phyloP scores from a whole-genome alignment of 1,140 invertebrate species.

The Lepidurus arcticus region DNA sequence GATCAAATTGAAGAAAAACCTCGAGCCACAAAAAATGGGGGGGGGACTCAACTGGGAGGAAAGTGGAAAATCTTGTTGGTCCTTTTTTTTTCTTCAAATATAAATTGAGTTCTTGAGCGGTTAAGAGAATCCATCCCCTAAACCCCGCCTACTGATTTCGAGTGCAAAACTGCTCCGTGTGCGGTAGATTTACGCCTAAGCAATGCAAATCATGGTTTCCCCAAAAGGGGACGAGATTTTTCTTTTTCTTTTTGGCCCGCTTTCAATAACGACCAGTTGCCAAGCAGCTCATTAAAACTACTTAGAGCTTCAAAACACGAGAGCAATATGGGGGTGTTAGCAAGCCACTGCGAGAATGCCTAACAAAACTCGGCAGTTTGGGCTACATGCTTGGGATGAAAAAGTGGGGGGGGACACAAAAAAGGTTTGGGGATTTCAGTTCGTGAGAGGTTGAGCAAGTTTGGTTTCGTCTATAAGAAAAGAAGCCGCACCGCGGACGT shows the following conservation, averaged over 20 bases:
- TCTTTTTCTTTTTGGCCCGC: background rate
- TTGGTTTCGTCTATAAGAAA: background rate
- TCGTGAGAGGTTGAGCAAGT: background rate
- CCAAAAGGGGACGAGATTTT: background rate
- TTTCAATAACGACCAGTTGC: constrained; percentile 10
- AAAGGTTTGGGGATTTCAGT: background rate
- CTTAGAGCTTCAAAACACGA: constrained; percentile 6
- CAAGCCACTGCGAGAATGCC: background rate
- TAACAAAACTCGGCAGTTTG: background rate
- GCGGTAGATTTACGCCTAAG: background rate
- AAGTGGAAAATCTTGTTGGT: background rate
- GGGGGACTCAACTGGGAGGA: background rate
- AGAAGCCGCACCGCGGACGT: background rate
- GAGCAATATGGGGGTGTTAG: constrained; percentile 6
- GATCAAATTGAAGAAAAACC: background rate
- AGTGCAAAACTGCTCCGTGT: constrained; percentile 13
- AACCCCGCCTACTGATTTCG: background rate
- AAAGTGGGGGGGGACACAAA: background rate
- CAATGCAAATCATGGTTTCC: background rate
- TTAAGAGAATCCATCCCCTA: background rate
- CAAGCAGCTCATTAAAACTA: constrained; percentile 19
- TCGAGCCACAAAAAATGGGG: background rate
- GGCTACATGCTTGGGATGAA: background rate
- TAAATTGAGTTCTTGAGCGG: constrained; percentile 14
- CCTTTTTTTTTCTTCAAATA: background rate